Percentiles rank a stretch among this genome's conserved stretches.
Evolutionary conservation across 2,113 vertebrate species (phyloP).

Genomic region (Psammodynastes pulverulentus): DNA sequence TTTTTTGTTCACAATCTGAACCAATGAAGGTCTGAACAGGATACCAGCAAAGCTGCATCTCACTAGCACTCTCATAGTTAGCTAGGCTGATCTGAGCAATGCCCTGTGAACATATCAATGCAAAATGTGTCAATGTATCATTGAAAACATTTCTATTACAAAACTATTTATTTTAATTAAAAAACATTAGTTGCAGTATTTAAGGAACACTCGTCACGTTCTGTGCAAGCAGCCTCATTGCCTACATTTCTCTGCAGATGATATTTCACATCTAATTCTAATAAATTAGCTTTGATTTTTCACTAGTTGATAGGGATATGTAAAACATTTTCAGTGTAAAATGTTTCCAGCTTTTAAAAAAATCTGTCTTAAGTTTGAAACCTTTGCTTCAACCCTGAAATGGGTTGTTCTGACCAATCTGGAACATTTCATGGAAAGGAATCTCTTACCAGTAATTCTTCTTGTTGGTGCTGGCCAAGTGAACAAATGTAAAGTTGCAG

Average conservation of each 20-base stretch:
- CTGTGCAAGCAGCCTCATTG: neutral
- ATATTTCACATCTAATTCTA: neutral
- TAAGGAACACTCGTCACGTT: neutral
- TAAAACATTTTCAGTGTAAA: neutral
- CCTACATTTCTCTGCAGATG: neutral
- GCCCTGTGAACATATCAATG: conserved; percentile 72
- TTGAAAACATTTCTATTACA: neutral
- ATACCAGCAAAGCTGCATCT: conserved; percentile 91
- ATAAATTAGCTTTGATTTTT: neutral
- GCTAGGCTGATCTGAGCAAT: conserved; percentile 83
- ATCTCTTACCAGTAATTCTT: conserved; percentile 86
- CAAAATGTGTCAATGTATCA: neutral
- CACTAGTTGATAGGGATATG: neutral
- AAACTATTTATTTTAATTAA: neutral
- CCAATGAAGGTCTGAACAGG: conserved; percentile 79
- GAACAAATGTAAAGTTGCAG: conserved; percentile 89
- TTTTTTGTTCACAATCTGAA: conserved; percentile 64
- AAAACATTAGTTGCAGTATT: neutral
- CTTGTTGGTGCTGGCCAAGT: conserved; percentile 81
- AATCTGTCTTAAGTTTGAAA: neutral
- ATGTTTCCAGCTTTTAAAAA: neutral
- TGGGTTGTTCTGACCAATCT: neutral
- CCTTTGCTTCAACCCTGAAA: neutral
- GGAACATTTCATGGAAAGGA: conserved; percentile 21
- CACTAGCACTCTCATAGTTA: conserved; percentile 74